phyloP scores from a whole-genome alignment of 2,888 invertebrate genomes.

The Nephrotoma flavescens region DNA sequence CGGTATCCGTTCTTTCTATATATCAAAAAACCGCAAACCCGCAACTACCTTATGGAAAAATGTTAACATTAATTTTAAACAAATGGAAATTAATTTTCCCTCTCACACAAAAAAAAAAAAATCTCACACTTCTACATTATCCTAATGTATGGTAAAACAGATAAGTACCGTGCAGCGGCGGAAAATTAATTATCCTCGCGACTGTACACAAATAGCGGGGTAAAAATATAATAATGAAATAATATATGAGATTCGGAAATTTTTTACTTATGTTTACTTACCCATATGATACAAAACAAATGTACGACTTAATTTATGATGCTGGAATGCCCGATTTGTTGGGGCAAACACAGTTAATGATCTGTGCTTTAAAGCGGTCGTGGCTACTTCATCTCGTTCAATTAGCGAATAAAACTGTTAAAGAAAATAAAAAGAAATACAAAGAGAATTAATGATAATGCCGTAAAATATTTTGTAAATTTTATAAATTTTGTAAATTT shows the following conservation, averaged over 20 bases:
- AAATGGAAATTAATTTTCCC: background rate
- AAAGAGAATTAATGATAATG: background rate
- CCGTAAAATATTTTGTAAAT: background rate
- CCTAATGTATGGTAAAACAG: background rate
- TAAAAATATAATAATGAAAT: no score
- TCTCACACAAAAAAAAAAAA: background rate
- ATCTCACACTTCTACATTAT: background rate
- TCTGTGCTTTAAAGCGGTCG: slow-evolving; percentile 53
- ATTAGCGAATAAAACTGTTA: slow-evolving; percentile 62
- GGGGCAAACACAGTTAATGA: slow-evolving; percentile 81
- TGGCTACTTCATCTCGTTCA: slow-evolving; percentile 57
- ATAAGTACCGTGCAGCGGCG: background rate
- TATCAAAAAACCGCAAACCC: background rate
- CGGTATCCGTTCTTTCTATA: background rate
- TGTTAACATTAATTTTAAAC: background rate
- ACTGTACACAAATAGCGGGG: background rate
- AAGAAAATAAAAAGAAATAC: background rate
- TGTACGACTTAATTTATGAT: slow-evolving; percentile 42
- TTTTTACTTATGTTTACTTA: slow-evolving; percentile 37
- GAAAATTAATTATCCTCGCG: background rate
- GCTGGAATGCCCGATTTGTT: slow-evolving; percentile 73
- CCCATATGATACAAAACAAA: slow-evolving; percentile 71
- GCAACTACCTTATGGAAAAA: background rate
- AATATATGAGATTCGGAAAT: background rate
- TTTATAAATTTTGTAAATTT: background rate